phyloP scores from a whole-genome alignment of 2,113 vertebrate genomes.

The Scopus umbretta region DNA sequence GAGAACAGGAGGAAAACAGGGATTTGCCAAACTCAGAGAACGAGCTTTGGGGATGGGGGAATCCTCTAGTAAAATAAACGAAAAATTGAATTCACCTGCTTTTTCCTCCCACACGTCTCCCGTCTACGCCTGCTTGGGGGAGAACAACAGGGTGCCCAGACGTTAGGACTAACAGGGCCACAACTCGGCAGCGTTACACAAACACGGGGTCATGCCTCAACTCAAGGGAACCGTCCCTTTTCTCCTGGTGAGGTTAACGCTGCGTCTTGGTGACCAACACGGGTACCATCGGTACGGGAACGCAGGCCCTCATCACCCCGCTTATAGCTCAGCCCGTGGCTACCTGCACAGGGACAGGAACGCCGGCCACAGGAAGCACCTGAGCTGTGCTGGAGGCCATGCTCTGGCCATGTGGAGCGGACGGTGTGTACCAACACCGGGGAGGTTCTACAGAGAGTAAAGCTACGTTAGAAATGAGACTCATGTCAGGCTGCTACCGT shows the following conservation, averaged over 20 bases:
- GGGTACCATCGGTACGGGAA: neutral
- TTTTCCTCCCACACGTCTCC: neutral
- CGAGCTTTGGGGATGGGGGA: neutral
- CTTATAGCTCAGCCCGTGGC: accelerated
- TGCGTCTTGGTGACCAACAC: neutral
- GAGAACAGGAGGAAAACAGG: neutral
- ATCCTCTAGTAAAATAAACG: neutral
- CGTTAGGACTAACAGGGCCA: neutral
- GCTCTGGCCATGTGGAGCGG: accelerated
- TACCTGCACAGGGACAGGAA: neutral
- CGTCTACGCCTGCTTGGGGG: neutral
- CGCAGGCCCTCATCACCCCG: accelerated
- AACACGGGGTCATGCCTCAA: neutral
- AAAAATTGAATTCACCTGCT: neutral
- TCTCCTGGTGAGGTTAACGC: neutral
- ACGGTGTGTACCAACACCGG: neutral
- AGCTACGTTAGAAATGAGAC: neutral
- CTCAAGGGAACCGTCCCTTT: neutral
- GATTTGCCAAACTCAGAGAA: neutral
- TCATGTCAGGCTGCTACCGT: neutral
- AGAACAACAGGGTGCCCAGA: neutral
- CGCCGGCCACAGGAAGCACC: neutral
- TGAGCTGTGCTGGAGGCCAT: neutral
- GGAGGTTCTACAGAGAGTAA: neutral
- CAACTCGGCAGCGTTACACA: neutral